Conservation (phyloP, 2,888 invertebrate species). For the Cheilosia impressa region DNA sequence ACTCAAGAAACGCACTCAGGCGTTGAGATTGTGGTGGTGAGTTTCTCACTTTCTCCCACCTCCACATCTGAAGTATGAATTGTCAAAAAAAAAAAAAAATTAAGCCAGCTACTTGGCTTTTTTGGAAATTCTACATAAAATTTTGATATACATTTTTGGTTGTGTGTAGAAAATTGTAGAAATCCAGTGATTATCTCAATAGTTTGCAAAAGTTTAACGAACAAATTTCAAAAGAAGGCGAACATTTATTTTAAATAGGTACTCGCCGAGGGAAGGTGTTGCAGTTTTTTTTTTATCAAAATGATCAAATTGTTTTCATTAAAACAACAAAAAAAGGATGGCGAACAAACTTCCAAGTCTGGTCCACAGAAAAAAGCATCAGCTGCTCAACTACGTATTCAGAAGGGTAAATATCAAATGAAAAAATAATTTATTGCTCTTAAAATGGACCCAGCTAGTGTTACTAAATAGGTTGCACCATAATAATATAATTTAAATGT, state of each 20-base stretch:
- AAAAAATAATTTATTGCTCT: not conserved
- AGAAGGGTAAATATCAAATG: constrained; percentile 90
- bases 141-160: constrained; percentile 53
- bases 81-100: constrained; percentile 36
- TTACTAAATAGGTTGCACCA: not conserved
- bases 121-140: constrained; percentile 69
- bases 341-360: constrained; percentile 91
- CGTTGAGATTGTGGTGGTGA: constrained; percentile 10
- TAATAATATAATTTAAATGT: not conserved
- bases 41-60: constrained; percentile 5
- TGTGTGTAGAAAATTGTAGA: constrained; percentile 43
- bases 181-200: not conserved
- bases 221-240: constrained; percentile 56
- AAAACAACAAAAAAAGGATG: constrained; percentile 99
- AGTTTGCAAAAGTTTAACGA: constrained; percentile 17
- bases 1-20: no score
- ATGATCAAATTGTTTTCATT: constrained; percentile 99
- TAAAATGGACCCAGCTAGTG: not conserved
- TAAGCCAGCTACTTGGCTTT: constrained; percentile 61
- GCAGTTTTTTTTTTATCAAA: constrained; percentile 63
- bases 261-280: constrained; percentile 40
- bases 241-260: constrained; percentile 8
- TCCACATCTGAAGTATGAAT: constrained; percentile 23
- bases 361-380: constrained; percentile 96
- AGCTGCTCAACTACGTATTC: constrained; percentile 97